phyloP scores from a whole-genome alignment of 2,888 invertebrate species.

The Heliconius hortense region DNA sequence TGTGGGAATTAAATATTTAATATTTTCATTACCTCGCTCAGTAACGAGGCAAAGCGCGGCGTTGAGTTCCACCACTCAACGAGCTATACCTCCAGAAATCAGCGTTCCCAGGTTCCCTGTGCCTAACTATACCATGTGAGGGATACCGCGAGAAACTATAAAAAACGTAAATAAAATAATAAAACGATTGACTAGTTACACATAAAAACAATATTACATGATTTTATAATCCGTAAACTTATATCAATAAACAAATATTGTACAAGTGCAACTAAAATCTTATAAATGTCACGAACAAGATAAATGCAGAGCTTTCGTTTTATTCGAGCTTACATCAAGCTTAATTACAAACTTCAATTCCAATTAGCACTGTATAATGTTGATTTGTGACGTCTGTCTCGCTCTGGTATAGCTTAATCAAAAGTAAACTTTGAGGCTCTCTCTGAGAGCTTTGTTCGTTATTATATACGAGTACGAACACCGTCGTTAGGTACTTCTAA shows the following conservation, averaged over 20 bases:
- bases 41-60: neutral
- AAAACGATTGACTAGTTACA: neutral
- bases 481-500: too few species aligned
- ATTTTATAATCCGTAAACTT: neutral
- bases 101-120: neutral
- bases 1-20: neutral
- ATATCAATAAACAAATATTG: neutral
- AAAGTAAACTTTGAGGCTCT: neutral
- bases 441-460: too few species aligned
- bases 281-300: slow-evolving; percentile 4
- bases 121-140: too few species aligned
- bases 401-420: neutral
- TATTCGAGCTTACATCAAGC: slow-evolving; percentile 8
- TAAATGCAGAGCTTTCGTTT: slow-evolving; percentile 6
- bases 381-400: slow-evolving; percentile 13
- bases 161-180: neutral
- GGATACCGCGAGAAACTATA: neutral
- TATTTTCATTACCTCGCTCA: too few species aligned
- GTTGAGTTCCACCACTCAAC: neutral
- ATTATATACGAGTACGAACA: too few species aligned
- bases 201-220: neutral
- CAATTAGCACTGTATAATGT: slow-evolving; percentile 19
- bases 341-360: slow-evolving; percentile 21
- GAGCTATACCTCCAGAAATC: too few species aligned
- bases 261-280: neutral